phyloP scores from a whole-genome alignment of 92 coral and sea anemone species.

The Parazoanthus darwini region DNA sequence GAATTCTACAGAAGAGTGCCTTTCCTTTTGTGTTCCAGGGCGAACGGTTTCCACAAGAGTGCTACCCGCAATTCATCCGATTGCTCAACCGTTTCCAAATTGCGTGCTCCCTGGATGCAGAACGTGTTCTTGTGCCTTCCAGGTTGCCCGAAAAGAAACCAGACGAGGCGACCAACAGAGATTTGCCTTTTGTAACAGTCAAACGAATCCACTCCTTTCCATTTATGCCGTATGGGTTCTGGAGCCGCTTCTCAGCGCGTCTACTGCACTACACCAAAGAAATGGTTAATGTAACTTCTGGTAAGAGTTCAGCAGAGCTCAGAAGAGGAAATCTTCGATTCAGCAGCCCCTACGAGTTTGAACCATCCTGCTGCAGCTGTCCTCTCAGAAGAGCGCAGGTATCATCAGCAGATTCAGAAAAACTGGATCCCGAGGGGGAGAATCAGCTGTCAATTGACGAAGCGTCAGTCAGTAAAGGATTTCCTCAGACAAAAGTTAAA shows the following conservation, averaged over 20 bases:
- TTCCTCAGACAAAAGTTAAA: not conserved
- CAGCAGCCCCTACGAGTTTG: constrained; percentile 69
- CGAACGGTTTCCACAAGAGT: constrained; percentile 70
- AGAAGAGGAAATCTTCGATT: constrained; percentile 33
- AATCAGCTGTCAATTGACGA: not conserved
- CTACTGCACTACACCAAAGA: constrained; percentile 85
- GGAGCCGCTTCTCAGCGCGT: constrained; percentile 93
- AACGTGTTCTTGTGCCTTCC: constrained; percentile 93
- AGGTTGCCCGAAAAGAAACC: constrained; percentile 87
- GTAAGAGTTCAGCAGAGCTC: constrained; percentile 40
- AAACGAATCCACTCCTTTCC: constrained; percentile 85
- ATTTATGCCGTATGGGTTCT: constrained; percentile 88
- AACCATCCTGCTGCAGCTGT: constrained; percentile 73
- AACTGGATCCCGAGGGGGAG: not conserved
- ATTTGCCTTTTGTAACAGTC: constrained; percentile 77
- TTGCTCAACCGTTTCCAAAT: constrained; percentile 92
- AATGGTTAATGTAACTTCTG: constrained; percentile 68
- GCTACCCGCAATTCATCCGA: constrained; percentile 86
- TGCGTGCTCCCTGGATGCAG: constrained; percentile 88
- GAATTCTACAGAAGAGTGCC: constrained; percentile 61
- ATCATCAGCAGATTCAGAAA: not conserved
- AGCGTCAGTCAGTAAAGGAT: constrained; percentile 1
- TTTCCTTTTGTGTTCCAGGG: constrained; percentile 68
- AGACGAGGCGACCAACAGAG: constrained; percentile 54
- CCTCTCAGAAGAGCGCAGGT: constrained; percentile 46